Evolutionary conservation across 2,797 vertebrate species (phyloP).

Genomic region (Chromis chromis): DNA sequence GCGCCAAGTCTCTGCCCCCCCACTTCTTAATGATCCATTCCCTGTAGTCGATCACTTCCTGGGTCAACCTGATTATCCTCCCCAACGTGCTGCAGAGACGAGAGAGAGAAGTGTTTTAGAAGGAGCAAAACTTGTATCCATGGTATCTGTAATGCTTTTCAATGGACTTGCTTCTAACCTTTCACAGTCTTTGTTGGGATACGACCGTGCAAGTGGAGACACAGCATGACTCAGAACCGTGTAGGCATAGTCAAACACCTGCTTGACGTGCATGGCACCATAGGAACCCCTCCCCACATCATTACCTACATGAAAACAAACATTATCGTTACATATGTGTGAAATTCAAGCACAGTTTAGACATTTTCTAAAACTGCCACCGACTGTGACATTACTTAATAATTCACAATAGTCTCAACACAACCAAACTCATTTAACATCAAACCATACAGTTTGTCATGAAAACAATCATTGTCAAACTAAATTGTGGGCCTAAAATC

Average conservation of each 20-base stretch:
- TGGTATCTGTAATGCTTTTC: neutral
- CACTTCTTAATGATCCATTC: slow-evolving; percentile 97
- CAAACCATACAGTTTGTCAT: neutral
- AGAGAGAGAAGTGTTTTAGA: slow-evolving; percentile 6
- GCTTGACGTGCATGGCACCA: slow-evolving; percentile 97
- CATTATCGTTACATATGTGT: neutral
- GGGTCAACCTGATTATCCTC: slow-evolving; percentile 96
- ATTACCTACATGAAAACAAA: slow-evolving; percentile 84
- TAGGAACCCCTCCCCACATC: slow-evolving; percentile 98
- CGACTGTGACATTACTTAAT: too few species aligned
- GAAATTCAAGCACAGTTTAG: neutral
- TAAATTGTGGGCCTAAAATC: neutral
- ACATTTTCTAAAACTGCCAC: neutral
- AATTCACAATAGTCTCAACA: too few species aligned
- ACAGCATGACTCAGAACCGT: slow-evolving; percentile 95
- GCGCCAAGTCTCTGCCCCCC: slow-evolving; percentile 86
- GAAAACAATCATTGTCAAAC: neutral
- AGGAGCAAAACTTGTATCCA: neutral
- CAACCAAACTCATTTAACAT: neutral
- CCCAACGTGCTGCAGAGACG: slow-evolving; percentile 89
- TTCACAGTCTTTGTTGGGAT: slow-evolving; percentile 95
- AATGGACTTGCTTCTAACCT: slow-evolving; percentile 82
- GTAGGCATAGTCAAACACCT: slow-evolving; percentile 98
- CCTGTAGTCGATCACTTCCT: slow-evolving; percentile 97
- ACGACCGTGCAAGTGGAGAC: slow-evolving; percentile 93